phyloP scores from a whole-genome alignment of 2,888 invertebrate genomes.

The Apodemia zela region DNA sequence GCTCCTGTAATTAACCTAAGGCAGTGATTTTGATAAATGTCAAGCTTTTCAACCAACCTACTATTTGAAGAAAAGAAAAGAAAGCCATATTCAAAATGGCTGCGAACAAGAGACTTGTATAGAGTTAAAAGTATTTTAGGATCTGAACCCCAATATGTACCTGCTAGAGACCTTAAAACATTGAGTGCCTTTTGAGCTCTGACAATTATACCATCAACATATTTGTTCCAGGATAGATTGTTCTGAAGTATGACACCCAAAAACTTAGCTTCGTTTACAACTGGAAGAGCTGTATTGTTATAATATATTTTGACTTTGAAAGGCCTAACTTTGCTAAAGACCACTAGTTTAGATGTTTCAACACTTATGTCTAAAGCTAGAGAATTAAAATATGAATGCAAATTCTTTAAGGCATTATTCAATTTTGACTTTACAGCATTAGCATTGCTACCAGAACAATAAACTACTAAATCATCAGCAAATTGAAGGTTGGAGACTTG shows the following conservation, averaged over 20 bases:
- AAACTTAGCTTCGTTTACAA: constrained; percentile 11
- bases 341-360: constrained; percentile 18
- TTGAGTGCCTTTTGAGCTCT: constrained; percentile 21
- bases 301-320: constrained; percentile 18
- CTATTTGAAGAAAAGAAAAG: constrained; percentile 22
- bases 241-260: constrained; percentile 16
- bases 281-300: constrained; percentile 14
- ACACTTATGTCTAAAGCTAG: constrained; percentile 16
- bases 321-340: constrained; percentile 11
- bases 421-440: not conserved
- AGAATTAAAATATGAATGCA: constrained; percentile 11
- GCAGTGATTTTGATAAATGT: constrained; percentile 24
- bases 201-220: constrained; percentile 12
- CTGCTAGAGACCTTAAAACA: constrained; percentile 20
- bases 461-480: constrained; percentile 21
- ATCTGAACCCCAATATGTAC: constrained; percentile 19
- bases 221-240: constrained; percentile 17
- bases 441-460: not conserved
- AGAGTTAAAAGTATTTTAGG: constrained; percentile 23
- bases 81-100: constrained; percentile 29
- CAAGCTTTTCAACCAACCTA: constrained; percentile 20
- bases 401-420: constrained; percentile 4
- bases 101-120: constrained; percentile 26
- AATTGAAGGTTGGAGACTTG: constrained; percentile 19
- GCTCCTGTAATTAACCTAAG: constrained; percentile 25